Conservation (phyloP, 2,888 invertebrate genomes). For the Unio delphinus region DNA sequence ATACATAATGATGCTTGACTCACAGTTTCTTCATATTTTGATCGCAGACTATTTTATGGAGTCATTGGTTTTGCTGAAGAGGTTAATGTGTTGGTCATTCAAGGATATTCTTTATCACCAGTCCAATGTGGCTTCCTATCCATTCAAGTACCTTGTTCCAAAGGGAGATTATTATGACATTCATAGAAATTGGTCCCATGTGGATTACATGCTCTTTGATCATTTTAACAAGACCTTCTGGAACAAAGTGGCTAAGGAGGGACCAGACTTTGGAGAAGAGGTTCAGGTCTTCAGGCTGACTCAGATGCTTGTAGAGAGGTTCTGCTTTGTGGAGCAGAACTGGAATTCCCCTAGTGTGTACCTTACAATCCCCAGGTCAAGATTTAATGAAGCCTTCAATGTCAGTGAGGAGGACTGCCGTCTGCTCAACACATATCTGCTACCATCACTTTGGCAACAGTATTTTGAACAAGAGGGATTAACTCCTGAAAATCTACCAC, state of each 20-base stretch:
- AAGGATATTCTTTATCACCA: conserved; percentile 64
- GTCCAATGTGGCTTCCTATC: conserved; percentile 45
- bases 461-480: conserved; percentile 34
- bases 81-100: conserved; percentile 66
- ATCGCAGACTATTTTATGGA: conserved; percentile 68
- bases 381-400: conserved; percentile 36
- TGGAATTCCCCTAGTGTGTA: conserved; percentile 13
- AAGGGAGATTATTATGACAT: conserved; percentile 34
- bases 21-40: conserved; percentile 62
- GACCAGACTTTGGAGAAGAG: conserved; percentile 52
- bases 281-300: conserved; percentile 43
- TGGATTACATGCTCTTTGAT: conserved; percentile 63
- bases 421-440: conserved; percentile 39
- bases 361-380: conserved; percentile 33
- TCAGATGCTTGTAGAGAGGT: conserved; percentile 33
- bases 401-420: conserved; percentile 43
- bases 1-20: conserved; percentile 53
- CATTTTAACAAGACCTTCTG: conserved; percentile 65
- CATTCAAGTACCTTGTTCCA: conserved; percentile 17
- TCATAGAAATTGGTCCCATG: conserved; percentile 57
- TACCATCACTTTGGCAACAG: conserved; percentile 36
- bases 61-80: conserved; percentile 64
- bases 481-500: conserved; percentile 16
- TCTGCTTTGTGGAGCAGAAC: conserved; percentile 39
- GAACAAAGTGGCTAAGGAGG: conserved; percentile 46